Evolutionary conservation across 2,888 invertebrate species (phyloP), one percentile per base, ranked within the genome.

Genomic region (Loripinus fragilis): DNA sequence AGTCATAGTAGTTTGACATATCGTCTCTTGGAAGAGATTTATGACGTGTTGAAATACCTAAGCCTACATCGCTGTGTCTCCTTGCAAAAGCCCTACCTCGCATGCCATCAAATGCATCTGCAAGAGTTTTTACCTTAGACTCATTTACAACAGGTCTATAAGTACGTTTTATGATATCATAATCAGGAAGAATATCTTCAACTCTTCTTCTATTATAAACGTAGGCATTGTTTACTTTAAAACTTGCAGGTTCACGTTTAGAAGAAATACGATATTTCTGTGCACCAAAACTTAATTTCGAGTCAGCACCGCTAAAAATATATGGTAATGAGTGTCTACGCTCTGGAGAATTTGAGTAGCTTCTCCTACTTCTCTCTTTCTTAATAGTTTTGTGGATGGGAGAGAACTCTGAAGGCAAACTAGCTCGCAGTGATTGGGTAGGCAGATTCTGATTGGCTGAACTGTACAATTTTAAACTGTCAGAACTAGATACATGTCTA

Each of bases 151-250:
- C 55, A 28, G 69, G 23, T 50, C 42, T 45, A 33, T 30, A 33
- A 33, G 33, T 60, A 20, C 33, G 60, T 65, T 71, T 60, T 12
- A 35, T 23, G 15, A 60, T 68, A 33, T 48, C 67, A 12, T 52
- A n/a, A 33, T 79, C 68, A 12, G 65, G 38, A 2, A 42, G 15
- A 30, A 65, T 64, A 2, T 66, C 69, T 2, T 80, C 75, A 8
- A 80, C 64, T 35, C 64, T 64, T 30, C 64, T 30, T 23, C 77
- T 71, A 60, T 78, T 78, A 38, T 80, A 83, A 52, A 83, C 83
- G 71, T 80, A 83, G 2, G 83, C 83, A 55, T 83, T 74, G 48
- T 80, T 76, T 17, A 38, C 35, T 28, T 66, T 78, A 38, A 83
- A 83, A 30, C 41, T 71, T 1, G 76, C 60, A 25, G 60, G 33